phyloP scores from a whole-genome alignment of 2,113 vertebrate species.

The Oriolus oriolus region DNA sequence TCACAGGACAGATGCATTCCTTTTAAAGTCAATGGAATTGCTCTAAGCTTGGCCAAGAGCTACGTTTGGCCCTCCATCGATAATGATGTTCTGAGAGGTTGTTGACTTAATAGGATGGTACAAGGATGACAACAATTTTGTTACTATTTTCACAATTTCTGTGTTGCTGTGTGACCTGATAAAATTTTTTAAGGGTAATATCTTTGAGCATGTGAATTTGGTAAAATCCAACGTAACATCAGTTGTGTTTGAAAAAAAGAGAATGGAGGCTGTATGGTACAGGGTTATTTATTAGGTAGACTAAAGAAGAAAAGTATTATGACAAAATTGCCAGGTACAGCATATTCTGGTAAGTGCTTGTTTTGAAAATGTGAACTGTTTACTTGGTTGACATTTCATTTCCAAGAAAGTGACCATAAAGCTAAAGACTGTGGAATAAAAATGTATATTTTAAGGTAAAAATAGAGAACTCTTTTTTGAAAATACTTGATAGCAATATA shows the following conservation, averaged over 20 bases:
- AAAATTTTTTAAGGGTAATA: neutral
- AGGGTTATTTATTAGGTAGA: neutral
- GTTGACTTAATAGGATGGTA: neutral
- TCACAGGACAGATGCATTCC: neutral
- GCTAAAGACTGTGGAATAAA: conserved; percentile 21
- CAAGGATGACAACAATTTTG: neutral
- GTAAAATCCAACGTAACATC: neutral
- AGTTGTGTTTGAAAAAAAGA: neutral
- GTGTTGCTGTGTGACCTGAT: neutral
- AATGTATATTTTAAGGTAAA: neutral
- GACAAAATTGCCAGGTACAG: neutral
- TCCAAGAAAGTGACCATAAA: neutral
- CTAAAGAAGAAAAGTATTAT: neutral
- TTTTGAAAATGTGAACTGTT: neutral
- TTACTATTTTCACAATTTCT: neutral
- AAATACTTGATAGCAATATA: neutral
- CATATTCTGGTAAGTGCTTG: neutral
- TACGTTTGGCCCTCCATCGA: neutral
- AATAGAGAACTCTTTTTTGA: neutral
- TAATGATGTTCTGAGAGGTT: neutral
- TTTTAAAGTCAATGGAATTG: neutral
- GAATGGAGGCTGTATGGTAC: neutral
- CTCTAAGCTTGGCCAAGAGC: neutral
- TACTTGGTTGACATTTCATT: neutral
- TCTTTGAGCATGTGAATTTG: neutral